Evolutionary conservation across 2,888 invertebrate genomes (phyloP).

Genomic region (Xylophagus ater): DNA sequence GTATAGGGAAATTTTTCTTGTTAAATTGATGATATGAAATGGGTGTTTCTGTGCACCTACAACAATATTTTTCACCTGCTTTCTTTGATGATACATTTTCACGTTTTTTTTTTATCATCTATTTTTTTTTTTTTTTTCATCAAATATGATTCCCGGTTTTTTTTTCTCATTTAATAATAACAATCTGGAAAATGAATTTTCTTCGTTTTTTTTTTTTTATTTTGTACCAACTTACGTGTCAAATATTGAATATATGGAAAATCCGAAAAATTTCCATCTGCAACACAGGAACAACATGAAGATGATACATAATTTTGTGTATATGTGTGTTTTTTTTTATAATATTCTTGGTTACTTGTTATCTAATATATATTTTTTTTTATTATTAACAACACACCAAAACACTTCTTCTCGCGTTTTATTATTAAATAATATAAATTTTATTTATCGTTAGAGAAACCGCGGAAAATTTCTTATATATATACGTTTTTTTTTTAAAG

Average conservation of each 20-base stretch:
- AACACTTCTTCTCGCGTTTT: slow-evolving; percentile 1
- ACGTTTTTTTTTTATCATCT: no score
- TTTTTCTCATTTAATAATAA: no score
- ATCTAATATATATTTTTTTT: slow-evolving; percentile 7
- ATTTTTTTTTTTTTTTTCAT: no score
- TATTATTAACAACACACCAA: slow-evolving; percentile 8
- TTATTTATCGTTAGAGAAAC: slow-evolving; percentile 11
- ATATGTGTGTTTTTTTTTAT: no score
- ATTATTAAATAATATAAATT: slow-evolving; percentile 11
- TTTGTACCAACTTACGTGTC: slow-evolving; percentile 47
- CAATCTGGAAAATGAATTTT: no score
- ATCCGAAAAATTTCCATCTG: slow-evolving; percentile 54
- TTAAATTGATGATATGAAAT: no score
- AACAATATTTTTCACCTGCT: no score
- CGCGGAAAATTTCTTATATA: slow-evolving; percentile 3
- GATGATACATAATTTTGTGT: neutral
- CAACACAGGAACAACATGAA: slow-evolving; percentile 23
- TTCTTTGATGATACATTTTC: no score
- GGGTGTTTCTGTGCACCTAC: no score
- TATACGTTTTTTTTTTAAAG: slow-evolving; percentile 8
- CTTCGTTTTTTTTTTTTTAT: no score
- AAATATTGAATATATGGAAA: slow-evolving; percentile 52
- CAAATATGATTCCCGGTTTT: no score
- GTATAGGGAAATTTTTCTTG: no score
- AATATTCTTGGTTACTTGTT: slow-evolving; percentile 4